Evolutionary conservation across 2,113 vertebrate genomes (phyloP), one percentile per base, ranked within the genome.

Genomic region (Vulpes vulpes): DNA sequence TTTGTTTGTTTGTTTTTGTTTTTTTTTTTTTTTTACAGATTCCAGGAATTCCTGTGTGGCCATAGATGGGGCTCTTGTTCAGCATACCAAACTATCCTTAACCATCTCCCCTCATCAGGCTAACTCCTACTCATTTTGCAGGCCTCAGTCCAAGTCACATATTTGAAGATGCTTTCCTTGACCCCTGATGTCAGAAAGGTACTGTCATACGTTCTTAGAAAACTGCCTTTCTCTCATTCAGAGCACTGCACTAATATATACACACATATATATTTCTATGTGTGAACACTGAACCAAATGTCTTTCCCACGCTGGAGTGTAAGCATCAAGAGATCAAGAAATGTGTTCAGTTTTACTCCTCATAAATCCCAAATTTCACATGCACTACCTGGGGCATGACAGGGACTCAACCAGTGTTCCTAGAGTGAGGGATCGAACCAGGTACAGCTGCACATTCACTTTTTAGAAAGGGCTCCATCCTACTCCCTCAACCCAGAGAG

Each of bases 181-280:
- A 71, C 59, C 25, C 1, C n/a, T 69, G 10, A 1, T 53, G 30
- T 74, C 69, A 91, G 80, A 55, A 7, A 62, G 2, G 23, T 7
- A 11, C 25, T 32, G 25, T 30, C 49, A 38, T 1, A 3, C 38
- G 5, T 43, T 76, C 69, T 69, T 5, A 59, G 1, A 71, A 25
- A 73, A 57, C 51, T 60, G 43, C 5, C 81, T 80, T 96, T 91
- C 49, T 95, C 30, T 92, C 49, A n/a, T 51, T 43, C 51, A 30
- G 8, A 78, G 25, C 3, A 25, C 15, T 43, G 8, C 2, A 38
- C 2, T 55, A 71, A 25, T 69, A n/a, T 27, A 71, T 69, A 79
- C n/a, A 76, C 38, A 30, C 62, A n/a, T 27, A 71, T 62, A 79
- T 30, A 76, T 51, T 38, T 3, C 30, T 6, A 74, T 55, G 22